These are phyloP conservation scores for Delphinapterus leucas DNA, from an alignment of 2,113 vertebrate species.

Conservation along the genomic window DNA sequence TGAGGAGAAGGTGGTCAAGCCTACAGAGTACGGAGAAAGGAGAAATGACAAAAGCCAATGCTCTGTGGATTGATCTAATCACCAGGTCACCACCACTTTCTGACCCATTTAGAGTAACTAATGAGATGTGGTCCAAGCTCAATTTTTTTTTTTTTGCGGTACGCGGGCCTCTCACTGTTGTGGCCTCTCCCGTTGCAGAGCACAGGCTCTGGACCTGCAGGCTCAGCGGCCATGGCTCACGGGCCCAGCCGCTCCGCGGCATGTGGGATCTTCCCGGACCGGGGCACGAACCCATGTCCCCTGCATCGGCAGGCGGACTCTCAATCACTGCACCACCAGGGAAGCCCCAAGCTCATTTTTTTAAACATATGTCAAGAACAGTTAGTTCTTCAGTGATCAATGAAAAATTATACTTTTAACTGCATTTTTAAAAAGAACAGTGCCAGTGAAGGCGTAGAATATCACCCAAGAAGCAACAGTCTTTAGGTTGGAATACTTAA, in stretches of 20 bases:
- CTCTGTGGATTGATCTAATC: not conserved
- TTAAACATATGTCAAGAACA: not conserved
- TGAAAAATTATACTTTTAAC: not conserved
- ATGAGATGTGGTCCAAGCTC: not conserved
- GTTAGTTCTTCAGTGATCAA: not conserved
- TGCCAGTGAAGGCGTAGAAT: not conserved
- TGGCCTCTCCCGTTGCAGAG: too few relatives aligned
- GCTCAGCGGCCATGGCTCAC: too few relatives aligned
- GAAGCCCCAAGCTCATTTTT: not conserved
- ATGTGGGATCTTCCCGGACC: too few relatives aligned
- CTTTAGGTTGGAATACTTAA: not conserved
- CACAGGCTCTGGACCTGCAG: too few relatives aligned
- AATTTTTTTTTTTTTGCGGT: too few relatives aligned
- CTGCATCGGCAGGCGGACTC: too few relatives aligned
- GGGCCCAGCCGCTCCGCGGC: too few relatives aligned
- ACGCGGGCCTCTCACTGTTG: too few relatives aligned
- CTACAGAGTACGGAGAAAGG: not conserved
- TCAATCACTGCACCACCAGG: too few relatives aligned
- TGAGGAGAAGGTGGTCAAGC: not conserved
- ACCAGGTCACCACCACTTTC: not conserved
- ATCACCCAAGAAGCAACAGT: not conserved
- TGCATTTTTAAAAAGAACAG: not conserved
- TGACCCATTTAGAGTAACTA: not conserved
- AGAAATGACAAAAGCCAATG: not conserved
- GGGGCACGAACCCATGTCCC: too few relatives aligned